Base-by-base conservation (phyloP, 2,888 invertebrate genomes). In the Bhutanitis thaidina region DNA sequence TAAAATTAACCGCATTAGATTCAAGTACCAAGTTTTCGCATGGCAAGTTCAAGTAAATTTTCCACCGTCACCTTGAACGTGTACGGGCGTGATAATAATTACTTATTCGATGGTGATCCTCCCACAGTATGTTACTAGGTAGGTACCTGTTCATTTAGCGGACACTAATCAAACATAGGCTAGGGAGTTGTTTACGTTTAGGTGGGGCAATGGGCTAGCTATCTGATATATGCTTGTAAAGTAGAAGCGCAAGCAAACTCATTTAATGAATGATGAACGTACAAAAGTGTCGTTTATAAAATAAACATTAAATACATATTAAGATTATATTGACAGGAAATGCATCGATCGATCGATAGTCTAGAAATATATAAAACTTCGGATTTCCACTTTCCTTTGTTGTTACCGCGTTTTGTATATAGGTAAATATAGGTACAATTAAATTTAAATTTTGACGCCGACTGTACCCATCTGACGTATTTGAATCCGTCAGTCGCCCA, bases 11-110 rank as follows among this genome's bases (percentile, higher is more conserved):
- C 40, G 7, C 35, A 13, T 55, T 49, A 32, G 47, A 50, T 59
- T 60, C n/a, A n/a, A n/a, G n/a, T 62, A 5, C 27, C 35, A 43
- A 41, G 38, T 51, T 25, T 45, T 57, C 57, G 53, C 54, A 52
- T 55, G 48, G 55, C 46, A 53, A 54, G 55, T 53, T 57, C 60
- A 58, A 57, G 57, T 71, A 75, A 77, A 74, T 77, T 80, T 80
- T 76, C 78, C 77, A 68, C 61, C 57, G 56, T 59, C 71, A 70
- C 82, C 77, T 79, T 80, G 74, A 67, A 63, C 59, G 52, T 62
- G 56, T 64, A 41, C 45, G 54, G 12, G 48, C 57, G 61, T 71
- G 80, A 81, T 78, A 80, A 78, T 64, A 63, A 74, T 77, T 78
- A 78, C 71, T 80, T 78, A 76, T 70, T 56, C 57, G 41, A 54